phyloP scores from a whole-genome alignment of 2,113 vertebrate genomes.

The Paedocypris sp. region DNA sequence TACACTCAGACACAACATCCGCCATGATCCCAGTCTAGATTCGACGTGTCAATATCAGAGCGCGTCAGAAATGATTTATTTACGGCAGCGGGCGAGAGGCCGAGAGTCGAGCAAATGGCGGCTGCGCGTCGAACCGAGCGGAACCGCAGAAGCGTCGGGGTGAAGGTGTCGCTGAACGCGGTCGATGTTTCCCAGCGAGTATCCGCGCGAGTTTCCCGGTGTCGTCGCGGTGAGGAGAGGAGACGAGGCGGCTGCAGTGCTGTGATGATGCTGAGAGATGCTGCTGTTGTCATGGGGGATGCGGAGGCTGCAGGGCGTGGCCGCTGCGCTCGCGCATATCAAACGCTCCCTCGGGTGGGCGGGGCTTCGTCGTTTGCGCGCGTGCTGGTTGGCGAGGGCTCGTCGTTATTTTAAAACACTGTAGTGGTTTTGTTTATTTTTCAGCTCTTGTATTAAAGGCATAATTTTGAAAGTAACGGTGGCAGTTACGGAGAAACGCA shows the following conservation, averaged over 20 bases:
- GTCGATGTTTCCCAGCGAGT: not conserved
- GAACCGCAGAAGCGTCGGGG: not conserved
- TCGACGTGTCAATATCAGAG: not conserved
- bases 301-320: slow-evolving; percentile 10
- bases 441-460: too few species aligned
- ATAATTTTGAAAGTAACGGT: too few species aligned
- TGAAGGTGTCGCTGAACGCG: not conserved
- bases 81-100: not conserved
- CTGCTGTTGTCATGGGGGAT: slow-evolving; percentile 17
- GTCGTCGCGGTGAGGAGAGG: not conserved
- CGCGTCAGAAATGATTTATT: not conserved
- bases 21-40: slow-evolving; percentile 56
- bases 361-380: too few species aligned
- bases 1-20: slow-evolving; percentile 76
- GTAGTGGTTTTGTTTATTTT: too few species aligned
- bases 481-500: not conserved
- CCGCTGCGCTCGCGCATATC: not conserved
- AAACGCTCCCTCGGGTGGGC: not conserved
- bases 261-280: not conserved
- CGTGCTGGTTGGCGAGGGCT: not conserved
- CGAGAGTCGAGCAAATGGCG: not conserved
- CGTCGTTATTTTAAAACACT: too few species aligned
- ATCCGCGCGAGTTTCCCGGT: not conserved
- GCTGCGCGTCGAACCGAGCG: not conserved
- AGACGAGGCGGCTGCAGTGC: not conserved